Evolutionary conservation across 2,888 invertebrate species (phyloP).

Genomic region (Meiosimyza platycephala): DNA sequence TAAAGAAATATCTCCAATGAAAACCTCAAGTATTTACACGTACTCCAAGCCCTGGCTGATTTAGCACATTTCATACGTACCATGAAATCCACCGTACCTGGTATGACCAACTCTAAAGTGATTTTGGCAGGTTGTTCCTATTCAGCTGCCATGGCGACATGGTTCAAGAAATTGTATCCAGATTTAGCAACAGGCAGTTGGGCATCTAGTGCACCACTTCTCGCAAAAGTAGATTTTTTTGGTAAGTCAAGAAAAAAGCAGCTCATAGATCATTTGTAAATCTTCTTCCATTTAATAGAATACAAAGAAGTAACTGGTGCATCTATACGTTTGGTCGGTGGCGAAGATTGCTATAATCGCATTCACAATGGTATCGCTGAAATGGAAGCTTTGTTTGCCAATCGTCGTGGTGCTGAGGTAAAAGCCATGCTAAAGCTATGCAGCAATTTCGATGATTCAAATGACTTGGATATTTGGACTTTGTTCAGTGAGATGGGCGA

Average conservation of each 20-base stretch:
- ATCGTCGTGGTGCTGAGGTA: constrained; percentile 54
- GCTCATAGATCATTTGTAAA: neutral
- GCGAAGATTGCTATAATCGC: constrained; percentile 58
- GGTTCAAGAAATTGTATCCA: constrained; percentile 76
- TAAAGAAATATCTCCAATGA: constrained; percentile 70
- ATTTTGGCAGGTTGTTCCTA: constrained; percentile 76
- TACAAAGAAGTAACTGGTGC: constrained; percentile 64
- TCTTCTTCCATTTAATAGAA: constrained; percentile 48
- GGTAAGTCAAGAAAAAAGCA: constrained; percentile 49
- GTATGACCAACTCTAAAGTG: constrained; percentile 64
- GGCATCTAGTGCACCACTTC: constrained; percentile 76
- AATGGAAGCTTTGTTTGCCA: constrained; percentile 57
- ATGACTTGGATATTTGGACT: constrained; percentile 60
- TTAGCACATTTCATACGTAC: constrained; percentile 73
- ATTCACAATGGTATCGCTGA: constrained; percentile 59
- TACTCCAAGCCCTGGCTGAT: constrained; percentile 76
- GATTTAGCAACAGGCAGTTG: constrained; percentile 72
- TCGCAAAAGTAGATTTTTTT: constrained; percentile 73
- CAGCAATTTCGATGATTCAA: constrained; percentile 57
- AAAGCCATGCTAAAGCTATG: constrained; percentile 59
- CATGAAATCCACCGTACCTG: constrained; percentile 63
- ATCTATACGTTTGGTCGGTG: constrained; percentile 60
- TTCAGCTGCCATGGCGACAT: constrained; percentile 76
- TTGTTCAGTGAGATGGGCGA: constrained; percentile 62
- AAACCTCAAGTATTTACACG: constrained; percentile 73